Conservation (phyloP, 2,797 vertebrate species). For the Enteromius afrohamiltoni region DNA sequence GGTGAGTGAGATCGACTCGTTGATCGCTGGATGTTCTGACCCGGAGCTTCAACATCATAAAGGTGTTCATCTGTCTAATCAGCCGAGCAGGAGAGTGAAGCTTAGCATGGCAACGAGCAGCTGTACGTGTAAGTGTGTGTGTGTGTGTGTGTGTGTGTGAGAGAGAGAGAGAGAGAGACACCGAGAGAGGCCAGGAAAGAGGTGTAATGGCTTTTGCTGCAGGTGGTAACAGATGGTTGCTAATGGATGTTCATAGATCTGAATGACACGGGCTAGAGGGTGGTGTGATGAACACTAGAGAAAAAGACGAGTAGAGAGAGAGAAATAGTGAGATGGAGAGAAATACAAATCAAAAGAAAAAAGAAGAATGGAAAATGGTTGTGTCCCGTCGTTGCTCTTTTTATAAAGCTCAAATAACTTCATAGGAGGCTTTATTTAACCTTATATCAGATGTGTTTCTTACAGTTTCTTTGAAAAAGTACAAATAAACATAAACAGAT, state of each 20-base stretch:
- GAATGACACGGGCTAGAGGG: conserved; percentile 78
- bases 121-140: conserved; percentile 33
- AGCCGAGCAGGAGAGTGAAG: conserved; percentile 29
- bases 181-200: conserved; percentile 10
- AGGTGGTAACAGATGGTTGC: conserved; percentile 86
- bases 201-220: conserved; percentile 76
- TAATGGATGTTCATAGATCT: conserved; percentile 87
- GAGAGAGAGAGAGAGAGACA: conserved; percentile 13
- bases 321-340: conserved; percentile 12
- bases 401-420: not conserved
- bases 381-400: not conserved
- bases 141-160: conserved; percentile 9
- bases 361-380: not conserved
- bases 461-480: not conserved
- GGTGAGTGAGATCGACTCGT: not conserved
- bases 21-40: conserved; percentile 13
- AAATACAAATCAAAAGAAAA: conserved; percentile 17
- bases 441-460: not conserved
- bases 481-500: not conserved
- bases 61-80: conserved; percentile 51
- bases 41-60: conserved; percentile 41
- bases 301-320: conserved; percentile 10
- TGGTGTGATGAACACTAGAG: conserved; percentile 20
- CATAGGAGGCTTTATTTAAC: not conserved
- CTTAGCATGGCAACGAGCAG: conserved; percentile 38